These are phyloP conservation scores for Danio rerio DNA, from an alignment of 2,113 vertebrate genomes.

Conservation along the genomic window DNA sequence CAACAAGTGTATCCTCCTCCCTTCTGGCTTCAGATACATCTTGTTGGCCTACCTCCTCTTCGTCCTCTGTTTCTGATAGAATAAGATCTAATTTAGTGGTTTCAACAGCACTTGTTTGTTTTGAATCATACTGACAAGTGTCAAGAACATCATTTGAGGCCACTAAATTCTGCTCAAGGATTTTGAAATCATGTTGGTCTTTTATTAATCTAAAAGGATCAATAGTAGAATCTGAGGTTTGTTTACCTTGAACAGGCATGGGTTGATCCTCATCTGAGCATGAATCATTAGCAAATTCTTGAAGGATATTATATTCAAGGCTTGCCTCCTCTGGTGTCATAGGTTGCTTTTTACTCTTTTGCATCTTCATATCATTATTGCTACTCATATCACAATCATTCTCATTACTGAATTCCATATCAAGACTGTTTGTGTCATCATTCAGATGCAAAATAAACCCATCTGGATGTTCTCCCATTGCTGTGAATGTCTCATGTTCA, in stretches of 20 bases:
- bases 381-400: not conserved
- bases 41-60: not conserved
- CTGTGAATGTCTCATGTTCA: not conserved
- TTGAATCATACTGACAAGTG: not conserved
- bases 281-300: not conserved
- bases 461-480: not conserved
- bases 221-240: not conserved
- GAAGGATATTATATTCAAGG: not conserved
- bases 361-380: not conserved
- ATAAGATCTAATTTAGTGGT: not conserved
- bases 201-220: not conserved
- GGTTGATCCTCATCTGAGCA: not conserved
- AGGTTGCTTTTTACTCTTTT: conserved; percentile 10
- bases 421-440: conserved; percentile 14
- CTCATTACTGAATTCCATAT: conserved; percentile 36
- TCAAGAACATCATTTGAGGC: conserved; percentile 10
- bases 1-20: not conserved
- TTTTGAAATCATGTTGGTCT: not conserved
- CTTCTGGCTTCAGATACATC: not conserved
- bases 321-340: not conserved
- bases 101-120: not conserved
- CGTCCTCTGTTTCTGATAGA: not conserved
- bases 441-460: not conserved
- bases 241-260: not conserved
- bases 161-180: not conserved